These are phyloP conservation scores for Heteractis magnifica DNA, from an alignment of 92 coral and sea anemone species.

Conservation along the genomic window DNA sequence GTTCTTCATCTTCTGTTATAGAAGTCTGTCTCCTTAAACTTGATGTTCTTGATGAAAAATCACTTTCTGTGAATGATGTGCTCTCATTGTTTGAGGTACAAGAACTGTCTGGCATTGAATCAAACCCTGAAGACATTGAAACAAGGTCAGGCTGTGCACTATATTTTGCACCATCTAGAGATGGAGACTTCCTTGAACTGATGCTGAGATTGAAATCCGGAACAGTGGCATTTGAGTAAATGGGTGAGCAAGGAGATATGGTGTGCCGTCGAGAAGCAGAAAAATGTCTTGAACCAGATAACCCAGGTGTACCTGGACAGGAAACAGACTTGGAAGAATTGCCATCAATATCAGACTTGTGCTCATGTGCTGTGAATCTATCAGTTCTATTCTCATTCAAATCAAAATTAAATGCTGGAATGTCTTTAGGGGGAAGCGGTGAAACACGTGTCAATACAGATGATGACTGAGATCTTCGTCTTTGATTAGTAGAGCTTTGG, in stretches of 20 bases:
- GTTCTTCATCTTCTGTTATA: conserved; percentile 16
- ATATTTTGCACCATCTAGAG: background rate
- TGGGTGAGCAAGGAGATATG: conserved; percentile 7
- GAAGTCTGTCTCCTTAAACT: conserved; percentile 24
- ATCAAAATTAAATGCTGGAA: background rate
- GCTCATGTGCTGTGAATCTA: background rate
- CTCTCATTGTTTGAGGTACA: conserved; percentile 9
- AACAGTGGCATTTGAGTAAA: background rate
- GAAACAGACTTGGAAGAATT: conserved; percentile 13
- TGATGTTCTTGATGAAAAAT: conserved; percentile 22
- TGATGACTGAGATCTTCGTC: conserved; percentile 26
- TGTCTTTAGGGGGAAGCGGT: conserved; percentile 7
- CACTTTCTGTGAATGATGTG: conserved; percentile 23
- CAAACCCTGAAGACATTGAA: conserved; percentile 29
- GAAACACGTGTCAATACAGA: conserved; percentile 26
- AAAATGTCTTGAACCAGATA: background rate
- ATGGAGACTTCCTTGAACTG: background rate
- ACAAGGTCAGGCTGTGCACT: background rate
- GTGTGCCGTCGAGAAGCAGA: conserved; percentile 16
- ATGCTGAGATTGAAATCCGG: background rate
- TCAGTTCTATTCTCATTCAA: conserved; percentile 6
- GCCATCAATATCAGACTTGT: background rate
- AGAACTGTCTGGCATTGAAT: conserved; percentile 14
- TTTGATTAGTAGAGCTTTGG: background rate
- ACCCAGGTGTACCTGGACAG: conserved; percentile 39